Evolutionary conservation across 2,113 vertebrate genomes (phyloP).

Genomic region (Serinus canaria): DNA sequence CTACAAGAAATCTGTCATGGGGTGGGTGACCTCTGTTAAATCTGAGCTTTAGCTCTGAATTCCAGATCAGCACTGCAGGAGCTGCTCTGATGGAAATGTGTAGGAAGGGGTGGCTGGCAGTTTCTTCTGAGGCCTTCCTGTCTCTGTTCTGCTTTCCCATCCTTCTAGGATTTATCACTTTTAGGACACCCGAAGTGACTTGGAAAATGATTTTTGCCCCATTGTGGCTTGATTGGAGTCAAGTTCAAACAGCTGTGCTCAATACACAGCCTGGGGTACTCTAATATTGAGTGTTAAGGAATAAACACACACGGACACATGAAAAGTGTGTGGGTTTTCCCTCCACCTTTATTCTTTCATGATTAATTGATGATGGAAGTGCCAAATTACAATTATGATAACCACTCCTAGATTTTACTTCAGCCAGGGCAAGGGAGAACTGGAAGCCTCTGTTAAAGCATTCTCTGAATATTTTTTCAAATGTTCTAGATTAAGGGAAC

Average conservation of each 20-base stretch:
- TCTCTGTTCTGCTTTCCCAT: slow-evolving; percentile 3
- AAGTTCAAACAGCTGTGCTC: background rate
- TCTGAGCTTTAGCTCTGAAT: slow-evolving; percentile 52
- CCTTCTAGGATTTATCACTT: slow-evolving; percentile 18
- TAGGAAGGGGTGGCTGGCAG: background rate
- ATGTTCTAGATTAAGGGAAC: background rate
- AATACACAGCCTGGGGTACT: background rate
- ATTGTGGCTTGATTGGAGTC: background rate
- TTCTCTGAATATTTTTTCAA: background rate
- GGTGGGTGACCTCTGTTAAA: slow-evolving; percentile 57
- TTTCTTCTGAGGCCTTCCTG: background rate
- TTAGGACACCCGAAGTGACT: background rate
- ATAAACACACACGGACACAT: background rate
- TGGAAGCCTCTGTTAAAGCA: background rate
- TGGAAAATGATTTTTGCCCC: background rate
- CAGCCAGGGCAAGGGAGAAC: background rate
- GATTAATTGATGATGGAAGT: background rate
- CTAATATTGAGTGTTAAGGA: background rate
- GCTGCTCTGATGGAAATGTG: slow-evolving; percentile 29
- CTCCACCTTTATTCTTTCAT: background rate
- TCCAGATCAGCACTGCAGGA: background rate
- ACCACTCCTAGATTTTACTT: background rate
- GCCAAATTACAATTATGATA: background rate
- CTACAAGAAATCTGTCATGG: slow-evolving; percentile 60
- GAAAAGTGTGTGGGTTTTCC: background rate